Conservation (phyloP, 2,888 invertebrate species). For the Polia nebulosa region DNA sequence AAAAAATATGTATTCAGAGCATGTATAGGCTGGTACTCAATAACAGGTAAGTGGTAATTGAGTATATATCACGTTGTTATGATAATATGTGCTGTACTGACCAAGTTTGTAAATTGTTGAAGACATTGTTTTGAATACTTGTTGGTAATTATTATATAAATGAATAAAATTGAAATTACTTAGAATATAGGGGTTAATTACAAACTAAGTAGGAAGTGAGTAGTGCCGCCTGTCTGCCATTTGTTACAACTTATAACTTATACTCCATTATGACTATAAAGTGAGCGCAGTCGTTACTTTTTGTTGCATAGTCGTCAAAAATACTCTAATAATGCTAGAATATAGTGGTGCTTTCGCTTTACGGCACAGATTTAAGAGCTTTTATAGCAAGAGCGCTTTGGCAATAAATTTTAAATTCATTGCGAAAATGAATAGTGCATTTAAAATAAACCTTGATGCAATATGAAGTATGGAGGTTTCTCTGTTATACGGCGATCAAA, state of each 20-base stretch:
- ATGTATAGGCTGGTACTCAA: no score
- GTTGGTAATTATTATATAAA: no score
- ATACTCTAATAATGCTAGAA: not conserved
- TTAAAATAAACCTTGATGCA: not conserved
- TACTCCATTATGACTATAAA: slow-evolving; percentile 20
- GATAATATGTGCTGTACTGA: no score
- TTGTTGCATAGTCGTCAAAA: not conserved
- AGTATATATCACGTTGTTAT: no score
- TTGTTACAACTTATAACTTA: slow-evolving; percentile 11
- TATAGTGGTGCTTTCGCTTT: not conserved
- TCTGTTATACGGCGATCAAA: no score
- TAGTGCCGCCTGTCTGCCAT: slow-evolving; percentile 3
- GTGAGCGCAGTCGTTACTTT: not conserved
- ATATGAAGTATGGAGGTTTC: no score
- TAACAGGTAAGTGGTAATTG: no score
- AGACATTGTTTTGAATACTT: no score
- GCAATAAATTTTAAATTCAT: not conserved
- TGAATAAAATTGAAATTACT: no score
- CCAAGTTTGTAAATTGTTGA: no score
- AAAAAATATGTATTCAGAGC: no score
- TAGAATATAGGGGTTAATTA: slow-evolving; percentile 1
- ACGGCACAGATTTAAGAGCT: not conserved
- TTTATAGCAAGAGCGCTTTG: not conserved
- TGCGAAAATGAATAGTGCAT: not conserved
- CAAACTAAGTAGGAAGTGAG: slow-evolving; percentile 4